Evolutionary conservation across 2,888 invertebrate species (phyloP), one percentile per base, ranked within the genome.

Genomic region (Allacma fusca): DNA sequence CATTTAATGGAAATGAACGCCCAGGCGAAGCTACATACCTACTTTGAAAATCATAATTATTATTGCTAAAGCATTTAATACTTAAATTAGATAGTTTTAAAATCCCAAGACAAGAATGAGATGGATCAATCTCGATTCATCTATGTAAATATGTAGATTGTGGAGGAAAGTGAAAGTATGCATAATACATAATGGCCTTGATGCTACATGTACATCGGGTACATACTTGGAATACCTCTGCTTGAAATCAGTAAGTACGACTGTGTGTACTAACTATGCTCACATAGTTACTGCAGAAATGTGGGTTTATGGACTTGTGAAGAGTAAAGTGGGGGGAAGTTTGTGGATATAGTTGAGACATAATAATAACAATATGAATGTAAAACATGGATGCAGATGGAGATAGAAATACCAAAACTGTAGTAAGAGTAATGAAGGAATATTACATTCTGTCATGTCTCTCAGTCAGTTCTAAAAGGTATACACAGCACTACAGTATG

Each of bases 41-140:
- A 9, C 40, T 40, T 9, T 40, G 40, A 40, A 9, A 40, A 40
- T 40, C 5, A 40, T 40, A n/a, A n/a, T n/a, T n/a, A n/a, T 40
- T 40, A 40, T 40, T 40, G 5, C 13, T 13, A 40, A 40, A 40
- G 40, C 13, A 40, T 40, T 40, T 40, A 40, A 40, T 40, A 40
- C 40, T 40, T 40, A 40, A 9, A 40, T 13, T 40, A 40, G 7
- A 40, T 40, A 40, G 40, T 16, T 50, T 5, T 9, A n/a, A 19
- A 19, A 13, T 19, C 19, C 2, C 50, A 13, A 16, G 19, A 16
- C 50, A 50, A 50, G 19, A 50, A 50, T 16, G 19, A 5, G 9
- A 50, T 50, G 50, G 50, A 50, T 50, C 16, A 50, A 50, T 50
- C 50, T 50, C n/a, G 50, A 50, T 50, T 50, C 19, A 50, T 50